A percentile compares a stretch with the other conserved stretches of the same genome.
Conservation (phyloP, 2,797 vertebrate species). For the Hoplostethus atlanticus region DNA sequence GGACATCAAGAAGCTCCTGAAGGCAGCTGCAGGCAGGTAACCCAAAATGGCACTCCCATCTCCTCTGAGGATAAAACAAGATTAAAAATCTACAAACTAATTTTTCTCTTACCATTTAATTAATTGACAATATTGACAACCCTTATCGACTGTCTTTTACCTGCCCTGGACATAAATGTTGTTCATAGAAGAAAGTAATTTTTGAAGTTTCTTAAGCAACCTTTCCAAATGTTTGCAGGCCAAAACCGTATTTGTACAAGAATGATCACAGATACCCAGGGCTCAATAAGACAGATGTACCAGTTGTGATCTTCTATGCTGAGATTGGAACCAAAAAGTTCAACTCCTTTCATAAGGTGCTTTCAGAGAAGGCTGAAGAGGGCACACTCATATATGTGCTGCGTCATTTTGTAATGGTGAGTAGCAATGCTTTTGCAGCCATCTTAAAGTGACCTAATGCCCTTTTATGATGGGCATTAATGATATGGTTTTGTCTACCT, state of each 20-base stretch:
- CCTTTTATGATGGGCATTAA: background rate
- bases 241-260: slow-evolving; percentile 92
- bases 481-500: slow-evolving; percentile 1
- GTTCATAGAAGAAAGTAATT: background rate
- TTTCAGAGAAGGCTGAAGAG: slow-evolving; percentile 88
- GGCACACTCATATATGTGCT: slow-evolving; percentile 91
- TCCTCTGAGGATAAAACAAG: slow-evolving; percentile 14
- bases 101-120: background rate
- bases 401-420: slow-evolving; percentile 94
- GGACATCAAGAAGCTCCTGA: slow-evolving; percentile 95
- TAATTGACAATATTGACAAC: background rate
- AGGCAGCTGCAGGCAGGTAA: slow-evolving; percentile 92
- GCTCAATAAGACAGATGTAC: slow-evolving; percentile 84
- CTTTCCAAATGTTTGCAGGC: slow-evolving; percentile 81
- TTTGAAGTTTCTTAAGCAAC: slow-evolving; percentile 6
- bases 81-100: background rate
- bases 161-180: slow-evolving; percentile 1
- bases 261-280: slow-evolving; percentile 92
- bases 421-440: slow-evolving; percentile 41
- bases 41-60: slow-evolving; percentile 10
- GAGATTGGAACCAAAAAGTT: slow-evolving; percentile 96
- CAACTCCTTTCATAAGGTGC: slow-evolving; percentile 89
- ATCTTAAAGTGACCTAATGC: background rate
- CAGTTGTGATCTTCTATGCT: slow-evolving; percentile 93
- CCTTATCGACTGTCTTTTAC: background rate